Percentiles rank a stretch among this genome's conserved stretches.
Conservation (phyloP, 2,113 vertebrate species). For the Vireo altiloquus region DNA sequence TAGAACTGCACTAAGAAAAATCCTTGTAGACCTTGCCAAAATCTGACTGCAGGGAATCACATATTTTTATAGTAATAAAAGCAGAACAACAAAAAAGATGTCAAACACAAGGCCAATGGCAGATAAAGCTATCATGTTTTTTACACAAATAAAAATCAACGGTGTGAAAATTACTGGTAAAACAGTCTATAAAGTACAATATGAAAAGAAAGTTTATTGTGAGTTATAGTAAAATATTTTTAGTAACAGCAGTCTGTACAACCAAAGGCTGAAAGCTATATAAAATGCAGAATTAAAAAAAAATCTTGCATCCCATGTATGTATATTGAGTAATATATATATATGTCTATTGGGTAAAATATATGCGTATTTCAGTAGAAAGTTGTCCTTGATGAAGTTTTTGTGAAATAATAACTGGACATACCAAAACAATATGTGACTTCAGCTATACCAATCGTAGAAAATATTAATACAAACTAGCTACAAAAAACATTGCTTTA, state of each 20-base stretch:
- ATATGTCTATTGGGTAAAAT: neutral
- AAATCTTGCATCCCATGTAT: neutral
- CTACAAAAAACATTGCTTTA: neutral
- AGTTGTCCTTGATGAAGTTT: neutral
- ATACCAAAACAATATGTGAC: neutral
- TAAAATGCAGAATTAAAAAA: conserved; percentile 14
- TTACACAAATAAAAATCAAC: conserved; percentile 13
- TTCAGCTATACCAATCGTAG: neutral
- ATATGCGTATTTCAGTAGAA: neutral
- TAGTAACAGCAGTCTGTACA: neutral
- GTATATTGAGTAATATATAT: neutral
- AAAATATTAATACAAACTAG: neutral
- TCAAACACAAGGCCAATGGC: neutral
- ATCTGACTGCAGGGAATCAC: conserved; percentile 19
- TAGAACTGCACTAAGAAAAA: conserved; percentile 59
- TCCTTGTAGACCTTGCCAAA: conserved; percentile 35
- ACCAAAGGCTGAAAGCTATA: neutral
- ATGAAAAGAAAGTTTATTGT: neutral
- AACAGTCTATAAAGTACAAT: neutral
- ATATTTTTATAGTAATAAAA: conserved; percentile 52
- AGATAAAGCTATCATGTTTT: neutral
- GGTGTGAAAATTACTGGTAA: conserved; percentile 16
- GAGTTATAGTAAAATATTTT: neutral
- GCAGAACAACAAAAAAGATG: conserved; percentile 50
- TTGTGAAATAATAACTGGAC: neutral